Evolutionary conservation across 1,140 invertebrate species (phyloP).

Genomic region (Platorchestia sp.): DNA sequence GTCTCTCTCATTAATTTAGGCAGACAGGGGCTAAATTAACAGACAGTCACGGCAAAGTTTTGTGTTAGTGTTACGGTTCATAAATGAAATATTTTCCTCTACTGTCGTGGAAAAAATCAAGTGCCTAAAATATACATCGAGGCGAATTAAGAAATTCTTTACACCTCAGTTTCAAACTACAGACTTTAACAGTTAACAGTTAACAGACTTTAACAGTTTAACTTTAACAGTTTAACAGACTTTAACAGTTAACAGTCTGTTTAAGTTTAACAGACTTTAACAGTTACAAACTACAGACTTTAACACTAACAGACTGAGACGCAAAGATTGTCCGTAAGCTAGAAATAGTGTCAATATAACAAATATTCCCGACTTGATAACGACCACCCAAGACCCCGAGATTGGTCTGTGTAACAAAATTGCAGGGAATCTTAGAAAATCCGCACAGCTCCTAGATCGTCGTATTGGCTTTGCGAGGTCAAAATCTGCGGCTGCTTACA

Average conservation of each 20-base stretch:
- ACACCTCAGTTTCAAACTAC: too few species aligned
- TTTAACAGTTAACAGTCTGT: neutral
- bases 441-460: neutral
- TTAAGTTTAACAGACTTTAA: too few species aligned
- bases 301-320: neutral
- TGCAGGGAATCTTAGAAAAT: neutral
- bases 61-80: too few species aligned
- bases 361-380: neutral
- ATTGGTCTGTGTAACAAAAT: neutral
- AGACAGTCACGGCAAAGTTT: neutral
- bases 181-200: neutral
- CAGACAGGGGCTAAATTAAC: neutral
- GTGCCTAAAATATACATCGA: neutral
- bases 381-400: neutral
- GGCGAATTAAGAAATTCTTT: neutral
- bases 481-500: neutral
- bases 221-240: neutral
- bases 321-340: neutral
- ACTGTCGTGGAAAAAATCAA: neutral
- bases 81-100: neutral
- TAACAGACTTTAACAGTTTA: neutral
- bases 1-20: neutral
- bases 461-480: neutral
- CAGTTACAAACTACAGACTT: neutral
- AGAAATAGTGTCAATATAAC: neutral